These are phyloP conservation scores for Lordiphosa mommai DNA, from an alignment of 1,140 invertebrate genomes.

Conservation along the genomic window DNA sequence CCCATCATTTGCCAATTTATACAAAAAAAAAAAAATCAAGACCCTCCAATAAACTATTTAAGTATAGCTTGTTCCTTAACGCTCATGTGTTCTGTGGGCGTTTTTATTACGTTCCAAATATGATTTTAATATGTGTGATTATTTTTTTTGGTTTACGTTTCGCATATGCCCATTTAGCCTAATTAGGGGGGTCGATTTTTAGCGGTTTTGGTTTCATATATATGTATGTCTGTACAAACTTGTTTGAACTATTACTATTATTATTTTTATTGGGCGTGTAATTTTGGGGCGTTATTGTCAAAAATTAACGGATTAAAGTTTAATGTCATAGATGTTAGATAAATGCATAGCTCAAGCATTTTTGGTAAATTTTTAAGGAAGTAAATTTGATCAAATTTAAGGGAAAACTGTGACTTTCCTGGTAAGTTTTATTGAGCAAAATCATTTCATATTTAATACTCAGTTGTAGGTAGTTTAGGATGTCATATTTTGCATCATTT, in stretches of 20 bases:
- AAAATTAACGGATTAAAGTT: constrained; percentile 5
- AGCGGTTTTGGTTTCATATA: background rate
- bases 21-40: background rate
- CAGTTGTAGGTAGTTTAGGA: too few relatives aligned
- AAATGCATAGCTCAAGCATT: too few relatives aligned
- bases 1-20: constrained; percentile 14
- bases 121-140: constrained; percentile 55
- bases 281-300: constrained; percentile 40
- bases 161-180: constrained; percentile 20
- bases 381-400: too few relatives aligned
- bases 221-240: too few relatives aligned
- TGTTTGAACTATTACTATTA: background rate
- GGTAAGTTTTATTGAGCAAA: too few relatives aligned
- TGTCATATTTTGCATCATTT: too few relatives aligned
- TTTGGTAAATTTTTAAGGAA: too few relatives aligned
- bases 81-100: constrained; percentile 23
- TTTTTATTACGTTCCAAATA: constrained; percentile 58
- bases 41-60: constrained; percentile 13
- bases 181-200: constrained; percentile 22
- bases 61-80: constrained; percentile 22
- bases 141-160: constrained; percentile 9
- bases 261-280: background rate
- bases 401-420: too few relatives aligned
- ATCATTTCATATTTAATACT: too few relatives aligned
- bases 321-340: too few relatives aligned